Evolutionary conservation across 2,797 vertebrate species (phyloP), one percentile per base, ranked within the genome.

Genomic region (Typhlichthys eigenmanni): DNA sequence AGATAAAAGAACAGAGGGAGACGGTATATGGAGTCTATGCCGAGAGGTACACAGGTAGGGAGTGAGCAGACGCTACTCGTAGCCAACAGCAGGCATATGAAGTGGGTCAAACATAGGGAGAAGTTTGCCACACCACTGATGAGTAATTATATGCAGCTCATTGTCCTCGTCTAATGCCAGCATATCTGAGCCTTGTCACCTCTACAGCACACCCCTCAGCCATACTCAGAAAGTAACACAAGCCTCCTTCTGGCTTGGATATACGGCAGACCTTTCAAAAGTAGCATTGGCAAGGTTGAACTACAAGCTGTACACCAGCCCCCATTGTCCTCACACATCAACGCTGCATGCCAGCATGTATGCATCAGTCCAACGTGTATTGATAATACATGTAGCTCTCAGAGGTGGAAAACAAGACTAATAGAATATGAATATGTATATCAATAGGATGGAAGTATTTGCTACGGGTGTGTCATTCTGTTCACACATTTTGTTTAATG

Each of bases 91-190:
- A 45, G 65, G 60, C 65, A 74, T 66, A 61, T 72, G 62, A 74
- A 69, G 85, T 72, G 58, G 73, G 82, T 80, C 74, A 87, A 79
- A 83, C 81, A 55, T 69, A 83, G 88, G 90, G 87, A 90, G 79
- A 82, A 78, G 77, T 78, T 77, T 83, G 86, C 85, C 87, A 90
- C 85, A 80, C 79, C 69, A 80, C 82, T 82, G 86, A 85, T 78
- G 67, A 84, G 88, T 92, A 90, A 92, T 91, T 85, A 89, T 90
- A 85, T 68, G 78, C 88, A 83, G 80, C 79, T 84, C 79, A 86
- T 82, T 86, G 86, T 90, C 75, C 78, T 63, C 5, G 71, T 75
- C 69, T 71, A 81, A 51, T 78, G 76, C 77, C 71, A 69, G 75
- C 69, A 71, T 84, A 82, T 78, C 81, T 46, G 78, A 82, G 86